A percentile compares a stretch with the other conserved stretches of the same genome.
Evolutionary conservation across 2,888 invertebrate species (phyloP).

Genomic region (Crocallis elinguaria): DNA sequence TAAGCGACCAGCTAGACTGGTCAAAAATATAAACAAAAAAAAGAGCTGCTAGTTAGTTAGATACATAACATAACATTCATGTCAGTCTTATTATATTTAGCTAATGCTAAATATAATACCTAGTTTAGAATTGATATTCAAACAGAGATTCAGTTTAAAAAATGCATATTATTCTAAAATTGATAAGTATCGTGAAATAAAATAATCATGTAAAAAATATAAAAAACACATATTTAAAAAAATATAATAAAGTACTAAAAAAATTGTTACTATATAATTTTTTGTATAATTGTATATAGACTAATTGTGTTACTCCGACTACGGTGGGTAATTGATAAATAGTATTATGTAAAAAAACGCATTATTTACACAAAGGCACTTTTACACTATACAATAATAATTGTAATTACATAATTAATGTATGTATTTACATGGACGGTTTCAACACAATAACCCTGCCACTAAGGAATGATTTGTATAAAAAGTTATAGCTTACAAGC

Average conservation of each 20-base stretch:
- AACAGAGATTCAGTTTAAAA: not conserved
- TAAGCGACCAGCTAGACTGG: too few species aligned
- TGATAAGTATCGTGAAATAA: too few species aligned
- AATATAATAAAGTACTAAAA: too few species aligned
- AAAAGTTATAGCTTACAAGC: not conserved
- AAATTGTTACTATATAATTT: constrained; percentile 26
- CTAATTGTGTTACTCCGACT: too few species aligned
- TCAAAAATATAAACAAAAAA: too few species aligned
- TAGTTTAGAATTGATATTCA: not conserved
- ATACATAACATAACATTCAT: not conserved
- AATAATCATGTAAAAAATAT: too few species aligned
- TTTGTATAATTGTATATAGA: not conserved
- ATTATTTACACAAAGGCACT: constrained; percentile 32
- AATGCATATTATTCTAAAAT: too few species aligned
- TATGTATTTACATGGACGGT: constrained; percentile 33
- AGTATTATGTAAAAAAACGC: constrained; percentile 5
- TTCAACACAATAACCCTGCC: constrained; percentile 1
- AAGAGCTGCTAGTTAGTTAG: not conserved
- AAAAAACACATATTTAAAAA: too few species aligned
- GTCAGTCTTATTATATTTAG: constrained; percentile 30
- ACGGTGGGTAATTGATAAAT: constrained; percentile 2
- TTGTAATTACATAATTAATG: constrained; percentile 8
- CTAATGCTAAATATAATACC: not conserved
- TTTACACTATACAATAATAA: constrained; percentile 9
- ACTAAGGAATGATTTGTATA: constrained; percentile 8